A percentile compares a stretch with the other conserved stretches of the same genome.
Conservation (phyloP, 2,797 vertebrate genomes). For the Aselliscus stoliczkanus region DNA sequence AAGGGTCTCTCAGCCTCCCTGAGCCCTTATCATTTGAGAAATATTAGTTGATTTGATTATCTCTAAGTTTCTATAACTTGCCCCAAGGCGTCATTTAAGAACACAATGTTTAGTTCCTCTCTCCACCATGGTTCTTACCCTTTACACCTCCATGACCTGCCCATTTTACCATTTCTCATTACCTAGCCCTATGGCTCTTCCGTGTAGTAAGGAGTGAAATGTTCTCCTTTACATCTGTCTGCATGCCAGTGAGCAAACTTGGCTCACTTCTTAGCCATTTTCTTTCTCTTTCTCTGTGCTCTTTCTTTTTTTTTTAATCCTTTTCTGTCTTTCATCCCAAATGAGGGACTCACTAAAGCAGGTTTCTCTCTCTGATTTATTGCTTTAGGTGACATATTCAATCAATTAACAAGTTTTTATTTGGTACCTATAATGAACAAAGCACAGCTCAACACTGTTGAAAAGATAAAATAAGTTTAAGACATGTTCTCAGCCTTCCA, state of each 20-base stretch:
- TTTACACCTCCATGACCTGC: neutral
- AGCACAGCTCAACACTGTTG: neutral
- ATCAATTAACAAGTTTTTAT: neutral
- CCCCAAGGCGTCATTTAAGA: neutral
- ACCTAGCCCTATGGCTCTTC: neutral
- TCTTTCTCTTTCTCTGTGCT: neutral
- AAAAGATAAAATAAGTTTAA: neutral
- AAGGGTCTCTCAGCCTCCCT: neutral
- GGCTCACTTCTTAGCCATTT: neutral
- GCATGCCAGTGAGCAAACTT: neutral
- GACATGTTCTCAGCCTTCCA: neutral
- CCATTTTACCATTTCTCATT: neutral
- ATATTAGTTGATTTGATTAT: neutral
- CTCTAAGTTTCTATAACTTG: neutral
- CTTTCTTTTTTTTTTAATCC: neutral
- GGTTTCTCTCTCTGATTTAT: neutral
- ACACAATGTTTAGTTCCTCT: neutral
- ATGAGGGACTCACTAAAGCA: neutral
- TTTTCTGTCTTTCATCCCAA: neutral
- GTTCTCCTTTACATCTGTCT: neutral
- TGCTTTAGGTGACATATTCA: neutral
- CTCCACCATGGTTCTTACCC: neutral
- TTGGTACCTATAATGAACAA: neutral
- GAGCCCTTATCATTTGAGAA: neutral
- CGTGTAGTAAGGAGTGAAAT: neutral